Percentiles rank a stretch among this genome's conserved stretches.
These are phyloP conservation scores for Saxidomus purpurata DNA, from an alignment of 1,140 invertebrate genomes.

Conservation along the genomic window DNA sequence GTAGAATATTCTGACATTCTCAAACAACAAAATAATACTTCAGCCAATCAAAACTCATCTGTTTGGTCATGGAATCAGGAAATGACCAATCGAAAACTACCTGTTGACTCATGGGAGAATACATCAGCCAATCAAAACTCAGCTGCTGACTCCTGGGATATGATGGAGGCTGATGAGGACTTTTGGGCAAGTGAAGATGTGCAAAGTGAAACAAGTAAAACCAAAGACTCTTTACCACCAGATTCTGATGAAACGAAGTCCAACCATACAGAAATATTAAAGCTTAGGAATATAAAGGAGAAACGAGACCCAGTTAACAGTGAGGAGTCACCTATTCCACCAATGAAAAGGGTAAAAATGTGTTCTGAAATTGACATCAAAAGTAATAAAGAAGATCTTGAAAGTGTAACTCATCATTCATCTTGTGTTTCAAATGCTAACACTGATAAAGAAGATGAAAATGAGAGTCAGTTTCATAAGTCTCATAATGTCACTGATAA, in stretches of 20 bases:
- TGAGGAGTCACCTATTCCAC: not conserved
- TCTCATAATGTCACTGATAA: too few species aligned
- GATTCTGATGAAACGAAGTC: not conserved
- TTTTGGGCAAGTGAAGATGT: slow-evolving; percentile 64
- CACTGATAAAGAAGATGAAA: not conserved
- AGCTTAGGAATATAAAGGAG: not conserved
- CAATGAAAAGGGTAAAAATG: not conserved
- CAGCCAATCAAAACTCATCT: not conserved
- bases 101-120: slow-evolving; percentile 56
- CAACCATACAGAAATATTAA: not conserved
- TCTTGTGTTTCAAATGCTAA: not conserved
- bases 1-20: not conserved
- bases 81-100: not conserved
- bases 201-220: not conserved
- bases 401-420: too few species aligned
- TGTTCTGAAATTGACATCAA: too few species aligned
- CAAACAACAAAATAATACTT: not conserved
- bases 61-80: not conserved
- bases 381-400: too few species aligned
- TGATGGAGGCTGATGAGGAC: slow-evolving; percentile 69
- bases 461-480: not conserved
- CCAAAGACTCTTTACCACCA: not conserved
- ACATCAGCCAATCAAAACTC: slow-evolving; percentile 6
- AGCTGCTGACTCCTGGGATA: slow-evolving; percentile 44
- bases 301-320: not conserved